Conservation (phyloP, 1,140 invertebrate species). For the Sminthurides bifidus region DNA sequence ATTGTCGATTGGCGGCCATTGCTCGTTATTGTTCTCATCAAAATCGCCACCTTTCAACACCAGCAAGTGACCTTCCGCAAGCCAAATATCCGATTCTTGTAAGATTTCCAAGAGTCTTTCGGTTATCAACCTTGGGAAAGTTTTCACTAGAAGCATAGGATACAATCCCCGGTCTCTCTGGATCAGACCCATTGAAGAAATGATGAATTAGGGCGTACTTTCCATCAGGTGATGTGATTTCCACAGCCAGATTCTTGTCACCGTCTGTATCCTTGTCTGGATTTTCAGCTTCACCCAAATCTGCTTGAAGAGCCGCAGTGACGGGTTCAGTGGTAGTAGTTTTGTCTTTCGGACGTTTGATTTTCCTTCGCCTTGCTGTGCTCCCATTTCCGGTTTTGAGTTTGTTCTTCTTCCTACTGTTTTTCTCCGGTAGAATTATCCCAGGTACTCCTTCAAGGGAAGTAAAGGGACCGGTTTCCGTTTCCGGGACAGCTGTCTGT, state of each 20-base stretch:
- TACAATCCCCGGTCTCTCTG: conserved; percentile 58
- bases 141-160: conserved; percentile 62
- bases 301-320: background rate
- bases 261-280: conserved; percentile 6
- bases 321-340: conserved; percentile 1
- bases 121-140: conserved; percentile 46
- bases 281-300: conserved; percentile 9
- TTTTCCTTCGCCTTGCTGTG: conserved; percentile 22
- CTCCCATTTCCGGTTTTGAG: background rate
- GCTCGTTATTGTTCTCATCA: conserved; percentile 32
- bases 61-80: conserved; percentile 73
- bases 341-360: conserved; percentile 22
- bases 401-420: conserved; percentile 4
- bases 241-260: conserved; percentile 31
- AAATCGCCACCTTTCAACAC: conserved; percentile 63
- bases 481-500: background rate
- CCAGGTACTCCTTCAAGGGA: background rate
- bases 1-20: conserved; percentile 67
- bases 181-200: conserved; percentile 57
- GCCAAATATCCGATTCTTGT: conserved; percentile 71
- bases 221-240: conserved; percentile 49
- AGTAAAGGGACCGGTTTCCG: background rate
- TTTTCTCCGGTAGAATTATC: background rate
- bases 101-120: conserved; percentile 53
- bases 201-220: conserved; percentile 79